Evolutionary conservation across 2,797 vertebrate genomes (phyloP).

Genomic region (Cheracebus regulus): DNA sequence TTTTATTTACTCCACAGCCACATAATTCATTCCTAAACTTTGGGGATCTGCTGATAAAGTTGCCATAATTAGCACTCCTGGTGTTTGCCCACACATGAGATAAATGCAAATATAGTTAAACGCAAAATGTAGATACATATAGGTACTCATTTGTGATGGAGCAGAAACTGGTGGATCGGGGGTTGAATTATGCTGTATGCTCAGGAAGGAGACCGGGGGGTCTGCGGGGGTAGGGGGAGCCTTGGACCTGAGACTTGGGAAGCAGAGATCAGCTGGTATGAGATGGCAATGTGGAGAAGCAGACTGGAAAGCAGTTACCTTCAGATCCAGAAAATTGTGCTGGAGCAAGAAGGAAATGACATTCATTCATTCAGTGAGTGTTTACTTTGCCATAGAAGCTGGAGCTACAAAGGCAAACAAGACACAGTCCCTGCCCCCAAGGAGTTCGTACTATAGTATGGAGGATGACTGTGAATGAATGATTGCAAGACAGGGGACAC

Average conservation of each 20-base stretch:
- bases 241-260: background rate
- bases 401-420: background rate
- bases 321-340: background rate
- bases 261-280: background rate
- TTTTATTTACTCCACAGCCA: background rate
- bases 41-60: background rate
- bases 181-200: background rate
- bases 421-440: background rate
- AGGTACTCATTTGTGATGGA: background rate
- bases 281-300: background rate
- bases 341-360: background rate
- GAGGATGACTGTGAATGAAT: background rate
- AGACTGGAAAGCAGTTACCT: background rate
- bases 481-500: background rate
- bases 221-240: too few relatives aligned
- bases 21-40: background rate
- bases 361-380: background rate
- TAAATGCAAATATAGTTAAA: background rate
- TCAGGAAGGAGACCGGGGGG: background rate
- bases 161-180: background rate
- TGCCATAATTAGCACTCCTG: background rate
- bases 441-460: rapidly evolving
- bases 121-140: background rate
- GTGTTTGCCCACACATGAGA: background rate
- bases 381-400: background rate